Conservation (phyloP, 2,888 invertebrate species). For the Monochamus alternatus region DNA sequence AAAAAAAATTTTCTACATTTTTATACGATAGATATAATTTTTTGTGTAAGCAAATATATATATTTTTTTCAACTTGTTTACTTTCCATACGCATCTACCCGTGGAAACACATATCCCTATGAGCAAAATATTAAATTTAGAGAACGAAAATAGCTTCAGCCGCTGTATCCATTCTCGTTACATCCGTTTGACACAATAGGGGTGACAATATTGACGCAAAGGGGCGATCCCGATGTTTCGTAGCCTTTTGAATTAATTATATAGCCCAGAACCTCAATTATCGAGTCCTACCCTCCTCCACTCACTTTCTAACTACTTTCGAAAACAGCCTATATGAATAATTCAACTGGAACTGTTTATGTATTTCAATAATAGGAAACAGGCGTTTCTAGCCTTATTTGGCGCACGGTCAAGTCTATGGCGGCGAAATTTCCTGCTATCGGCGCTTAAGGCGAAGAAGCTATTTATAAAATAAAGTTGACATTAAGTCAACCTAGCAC, state of each 20-base stretch:
- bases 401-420: not conserved
- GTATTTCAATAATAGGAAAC: not conserved
- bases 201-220: conserved; percentile 9
- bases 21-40: too few relatives aligned
- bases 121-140: not conserved
- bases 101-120: not conserved
- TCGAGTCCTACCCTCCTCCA: conserved; percentile 22
- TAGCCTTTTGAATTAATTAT: conserved; percentile 26
- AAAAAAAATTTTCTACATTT: too few relatives aligned
- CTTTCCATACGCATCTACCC: conserved; percentile 4
- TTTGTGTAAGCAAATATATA: not conserved
- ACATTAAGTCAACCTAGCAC: too few relatives aligned
- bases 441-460: too few relatives aligned
- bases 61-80: conserved; percentile 13
- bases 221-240: conserved; percentile 10
- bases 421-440: not conserved
- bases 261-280: conserved; percentile 29
- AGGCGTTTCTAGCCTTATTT: not conserved
- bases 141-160: not conserved
- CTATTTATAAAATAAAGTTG: too few relatives aligned
- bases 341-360: conserved; percentile 7
- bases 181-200: conserved; percentile 9
- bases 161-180: not conserved
- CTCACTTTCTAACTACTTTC: conserved; percentile 25
- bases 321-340: not conserved